Evolutionary conservation across 2,797 vertebrate genomes (phyloP).

Genomic region (Amazona ochrocephala): DNA sequence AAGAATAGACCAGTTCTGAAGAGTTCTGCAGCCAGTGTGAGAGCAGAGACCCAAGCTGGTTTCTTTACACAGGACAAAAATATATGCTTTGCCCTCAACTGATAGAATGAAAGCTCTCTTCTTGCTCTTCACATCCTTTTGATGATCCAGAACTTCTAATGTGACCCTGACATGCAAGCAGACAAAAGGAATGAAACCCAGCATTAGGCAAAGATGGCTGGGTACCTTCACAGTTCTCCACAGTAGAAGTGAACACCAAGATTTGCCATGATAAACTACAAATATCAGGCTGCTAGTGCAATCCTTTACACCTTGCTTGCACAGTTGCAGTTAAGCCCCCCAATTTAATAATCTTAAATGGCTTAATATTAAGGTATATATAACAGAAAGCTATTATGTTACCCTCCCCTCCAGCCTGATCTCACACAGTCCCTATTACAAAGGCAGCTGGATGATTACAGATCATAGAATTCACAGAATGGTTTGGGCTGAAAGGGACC

Average conservation of each 20-base stretch:
- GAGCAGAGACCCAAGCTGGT: background rate
- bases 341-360: background rate
- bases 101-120: background rate
- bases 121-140: background rate
- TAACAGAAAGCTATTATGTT: accelerated
- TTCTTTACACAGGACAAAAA: background rate
- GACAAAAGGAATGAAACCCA: background rate
- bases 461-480: background rate
- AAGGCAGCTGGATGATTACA: background rate
- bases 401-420: background rate
- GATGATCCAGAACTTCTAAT: background rate
- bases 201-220: background rate
- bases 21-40: background rate
- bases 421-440: background rate
- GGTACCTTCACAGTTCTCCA: background rate
- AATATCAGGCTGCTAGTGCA: background rate
- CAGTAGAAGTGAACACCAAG: accelerated
- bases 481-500: background rate
- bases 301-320: background rate
- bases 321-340: background rate
- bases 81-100: background rate
- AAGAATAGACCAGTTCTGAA: background rate
- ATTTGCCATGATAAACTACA: background rate
- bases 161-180: background rate
- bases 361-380: accelerated